A percentile compares a stretch with the other conserved stretches of the same genome.
These are phyloP conservation scores for Equus przewalskii DNA, from an alignment of 2,113 vertebrate species.

Conservation along the genomic window DNA sequence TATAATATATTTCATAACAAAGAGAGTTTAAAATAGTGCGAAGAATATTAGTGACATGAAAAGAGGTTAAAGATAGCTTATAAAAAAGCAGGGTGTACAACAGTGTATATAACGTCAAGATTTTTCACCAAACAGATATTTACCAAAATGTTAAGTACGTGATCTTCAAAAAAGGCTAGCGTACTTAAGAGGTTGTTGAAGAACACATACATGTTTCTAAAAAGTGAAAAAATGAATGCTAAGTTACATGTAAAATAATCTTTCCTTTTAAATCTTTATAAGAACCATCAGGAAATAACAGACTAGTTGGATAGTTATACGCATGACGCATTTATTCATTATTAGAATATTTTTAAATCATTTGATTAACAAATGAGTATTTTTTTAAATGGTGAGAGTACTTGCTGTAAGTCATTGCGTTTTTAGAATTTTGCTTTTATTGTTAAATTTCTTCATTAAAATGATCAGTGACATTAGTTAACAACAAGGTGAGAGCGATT, in stretches of 20 bases:
- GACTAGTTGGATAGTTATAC: not conserved
- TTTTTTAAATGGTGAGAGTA: not conserved
- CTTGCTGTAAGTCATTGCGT: not conserved
- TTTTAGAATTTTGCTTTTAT: not conserved
- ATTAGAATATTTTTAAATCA: slow-evolving; percentile 37
- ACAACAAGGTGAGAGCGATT: slow-evolving; percentile 60
- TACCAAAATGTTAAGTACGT: not conserved
- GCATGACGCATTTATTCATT: not conserved
- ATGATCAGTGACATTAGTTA: slow-evolving; percentile 55
- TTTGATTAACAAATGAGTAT: not conserved
- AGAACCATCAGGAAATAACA: not conserved
- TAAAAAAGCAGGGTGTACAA: not conserved
- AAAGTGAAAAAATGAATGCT: not conserved
- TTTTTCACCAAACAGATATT: not conserved
- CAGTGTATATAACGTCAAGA: not conserved
- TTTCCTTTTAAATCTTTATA: not conserved
- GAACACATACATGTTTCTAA: not conserved
- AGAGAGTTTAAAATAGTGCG: not conserved
- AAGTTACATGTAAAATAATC: not conserved
- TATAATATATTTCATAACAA: not conserved
- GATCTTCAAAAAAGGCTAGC: not conserved
- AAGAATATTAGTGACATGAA: not conserved
- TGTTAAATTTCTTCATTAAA: slow-evolving; percentile 54
- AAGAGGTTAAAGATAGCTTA: not conserved
- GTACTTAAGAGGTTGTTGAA: not conserved